phyloP scores from a whole-genome alignment of 2,113 vertebrate species.

The Canis aureus region DNA sequence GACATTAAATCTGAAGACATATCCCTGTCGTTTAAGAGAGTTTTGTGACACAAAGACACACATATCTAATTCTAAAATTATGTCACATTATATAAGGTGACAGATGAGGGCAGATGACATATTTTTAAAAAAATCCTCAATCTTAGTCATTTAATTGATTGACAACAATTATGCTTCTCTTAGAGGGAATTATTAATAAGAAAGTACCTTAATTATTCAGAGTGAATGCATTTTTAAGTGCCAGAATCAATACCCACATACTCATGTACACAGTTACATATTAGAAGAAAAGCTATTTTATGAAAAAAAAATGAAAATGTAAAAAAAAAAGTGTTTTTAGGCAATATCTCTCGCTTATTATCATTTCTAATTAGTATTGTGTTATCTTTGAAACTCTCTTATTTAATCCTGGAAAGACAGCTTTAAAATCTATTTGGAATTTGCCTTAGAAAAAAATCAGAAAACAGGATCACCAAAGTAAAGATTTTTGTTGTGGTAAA shows the following conservation, averaged over 20 bases:
- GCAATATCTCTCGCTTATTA: background rate
- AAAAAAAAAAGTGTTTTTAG: background rate
- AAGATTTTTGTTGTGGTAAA: conserved; percentile 79
- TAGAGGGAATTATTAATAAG: conserved; percentile 30
- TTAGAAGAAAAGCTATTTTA: conserved; percentile 56
- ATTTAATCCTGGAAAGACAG: conserved; percentile 76
- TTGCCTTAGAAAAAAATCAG: conserved; percentile 42
- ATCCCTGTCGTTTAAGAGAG: background rate
- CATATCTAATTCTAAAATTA: background rate
- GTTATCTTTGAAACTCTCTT: conserved; percentile 76
- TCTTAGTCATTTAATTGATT: conserved; percentile 34
- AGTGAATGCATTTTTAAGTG: conserved; percentile 47
- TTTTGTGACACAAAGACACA: background rate
- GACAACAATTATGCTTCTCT: conserved; percentile 50
- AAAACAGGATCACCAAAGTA: conserved; percentile 70
- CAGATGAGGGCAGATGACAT: background rate
- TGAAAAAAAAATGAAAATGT: conserved; percentile 67
- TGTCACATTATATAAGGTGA: background rate
- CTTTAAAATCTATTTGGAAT: conserved; percentile 78
- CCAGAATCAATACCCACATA: conserved; percentile 54
- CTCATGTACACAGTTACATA: background rate
- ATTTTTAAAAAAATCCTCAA: background rate
- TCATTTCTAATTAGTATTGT: conserved; percentile 23
- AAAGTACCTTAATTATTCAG: conserved; percentile 43
- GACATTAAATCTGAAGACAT: background rate